Evolutionary conservation across 2,113 vertebrate species (phyloP), one percentile per base, ranked within the genome.

Genomic region (Pteropus alecto): DNA sequence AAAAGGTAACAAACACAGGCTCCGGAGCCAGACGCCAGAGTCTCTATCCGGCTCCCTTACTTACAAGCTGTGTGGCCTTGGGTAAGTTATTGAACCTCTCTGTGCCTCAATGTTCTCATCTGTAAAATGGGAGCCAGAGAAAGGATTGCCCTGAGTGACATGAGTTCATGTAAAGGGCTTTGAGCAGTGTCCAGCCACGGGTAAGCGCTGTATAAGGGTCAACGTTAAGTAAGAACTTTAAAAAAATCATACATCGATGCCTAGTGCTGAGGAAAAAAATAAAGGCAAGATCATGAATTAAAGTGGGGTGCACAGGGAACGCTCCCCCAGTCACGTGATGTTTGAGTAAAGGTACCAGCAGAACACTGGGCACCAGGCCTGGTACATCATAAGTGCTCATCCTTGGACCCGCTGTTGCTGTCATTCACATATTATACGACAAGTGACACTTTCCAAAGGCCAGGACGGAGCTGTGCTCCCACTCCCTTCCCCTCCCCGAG

Each of bases 361-460:
- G 35, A 7, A 61, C 68, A 2, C 10, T 0, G 26, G 38, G 21
- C 48, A 3, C 51, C 10, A 0, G 76, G 74, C 78, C 67, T 30
- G 8, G 14, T 0, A 1, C 9, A 6, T 18, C n/a, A 0, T 1
- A 3, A 1, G 30, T 0, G 16, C 91, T 60, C 38, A 7, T 2
- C 16, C 19, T 73, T 24, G 8, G 10, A 0, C 2, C 63, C 7
- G 30, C 71, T 2, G 11, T 0, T 9, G 4, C 79, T 30, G 61
- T 4, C 5, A 2, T 2, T 21, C 54, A 15, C 1, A 21, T 3
- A 14, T 46, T 10, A 1, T 1, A 6, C 2, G n/a, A 14, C 41
- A 9, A 43, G 30, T 0, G 28, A 51, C 58, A 2, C 28, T 87
- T 60, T 16, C 38, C 22, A 15, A n/a, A 79, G 56, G 56, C 93